Conservation (phyloP, 2,113 vertebrate species). For the Tinamus guttatus region DNA sequence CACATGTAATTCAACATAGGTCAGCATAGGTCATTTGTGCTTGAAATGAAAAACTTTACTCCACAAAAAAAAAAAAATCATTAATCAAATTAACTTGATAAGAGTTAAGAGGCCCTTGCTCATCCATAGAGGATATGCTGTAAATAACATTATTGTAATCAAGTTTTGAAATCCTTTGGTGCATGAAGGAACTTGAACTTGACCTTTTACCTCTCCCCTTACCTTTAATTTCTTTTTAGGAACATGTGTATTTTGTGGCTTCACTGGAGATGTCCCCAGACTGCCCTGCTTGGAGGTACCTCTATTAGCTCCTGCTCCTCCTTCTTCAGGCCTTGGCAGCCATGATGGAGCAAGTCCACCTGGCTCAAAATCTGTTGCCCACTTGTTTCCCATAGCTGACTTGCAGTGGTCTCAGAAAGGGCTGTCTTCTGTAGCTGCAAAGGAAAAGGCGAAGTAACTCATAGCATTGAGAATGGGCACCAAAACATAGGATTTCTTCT, state of each 20-base stretch:
- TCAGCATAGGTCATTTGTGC: not conserved
- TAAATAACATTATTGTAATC: not conserved
- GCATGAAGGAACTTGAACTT: not conserved
- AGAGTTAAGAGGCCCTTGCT: not conserved
- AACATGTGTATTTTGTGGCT: not conserved
- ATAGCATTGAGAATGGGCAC: not conserved
- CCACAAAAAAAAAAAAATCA: not conserved
- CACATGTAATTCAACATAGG: not conserved
- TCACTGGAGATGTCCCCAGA: not conserved
- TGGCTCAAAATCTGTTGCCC: not conserved
- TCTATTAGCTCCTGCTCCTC: not conserved
- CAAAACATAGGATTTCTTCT: not conserved
- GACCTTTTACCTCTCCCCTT: not conserved
- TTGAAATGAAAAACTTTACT: slow-evolving; percentile 20
- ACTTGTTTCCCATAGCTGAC: not conserved
- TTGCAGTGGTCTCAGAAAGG: not conserved
- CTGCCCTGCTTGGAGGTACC: not conserved
- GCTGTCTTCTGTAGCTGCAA: not conserved
- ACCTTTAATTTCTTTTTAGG: not conserved
- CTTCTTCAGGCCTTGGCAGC: not conserved
- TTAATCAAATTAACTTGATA: not conserved
- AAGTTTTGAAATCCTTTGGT: not conserved
- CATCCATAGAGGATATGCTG: not conserved
- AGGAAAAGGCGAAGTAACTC: not conserved
- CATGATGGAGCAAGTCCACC: not conserved